Base-by-base conservation (phyloP, 53 echinoderm and acorn worm genomes). In the Henricia sp. region DNA sequence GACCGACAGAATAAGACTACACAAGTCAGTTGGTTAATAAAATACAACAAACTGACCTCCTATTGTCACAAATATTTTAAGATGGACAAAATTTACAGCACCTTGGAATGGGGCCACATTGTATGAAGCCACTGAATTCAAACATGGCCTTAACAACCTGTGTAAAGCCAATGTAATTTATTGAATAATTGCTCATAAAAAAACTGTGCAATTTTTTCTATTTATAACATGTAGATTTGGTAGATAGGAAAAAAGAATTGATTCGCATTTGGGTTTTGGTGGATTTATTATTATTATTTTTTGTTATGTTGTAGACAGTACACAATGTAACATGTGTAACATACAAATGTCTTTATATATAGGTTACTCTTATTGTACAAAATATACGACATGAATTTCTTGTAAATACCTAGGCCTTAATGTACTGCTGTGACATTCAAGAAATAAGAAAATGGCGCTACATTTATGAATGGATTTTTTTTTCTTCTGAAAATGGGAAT, bases 181-280 rank as follows among this genome's bases (percentile, higher is more conserved):
- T 64, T 48, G 64, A 48, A 48, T n/a, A 72, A 57, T 64, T 43
- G 80, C 80, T 42, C 64, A 63, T 25, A 16, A 38, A 80, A n/a
- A 63, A 43, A 63, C 58, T 39, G 80, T 80, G 80, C 80, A 80
- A 80, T 80, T 80, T n/a, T n/a, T 80, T 80, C 80, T 80, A 80
- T 80, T 80, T 80, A 80, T 80, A 63, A 64, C 80, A 80, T 80
- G 65, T 80, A 80, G 80, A 59, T 41, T 40, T 26, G 1, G 29
- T 30, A 63, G 80, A 63, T 19, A 80, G 20, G n/a, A 6, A 48
- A 80, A 64, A 46, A 32, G 30, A 48, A 57, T n/a, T 33, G 75
- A 75, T n/a, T n/a, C n/a, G n/a, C n/a, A n/a, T n/a, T n/a, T n/a
- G n/a, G n/a, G n/a, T n/a, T n/a, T n/a, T n/a, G n/a, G n/a, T n/a